phyloP scores from a whole-genome alignment of 2,797 vertebrate genomes.

The Gadopsis bispinosus region DNA sequence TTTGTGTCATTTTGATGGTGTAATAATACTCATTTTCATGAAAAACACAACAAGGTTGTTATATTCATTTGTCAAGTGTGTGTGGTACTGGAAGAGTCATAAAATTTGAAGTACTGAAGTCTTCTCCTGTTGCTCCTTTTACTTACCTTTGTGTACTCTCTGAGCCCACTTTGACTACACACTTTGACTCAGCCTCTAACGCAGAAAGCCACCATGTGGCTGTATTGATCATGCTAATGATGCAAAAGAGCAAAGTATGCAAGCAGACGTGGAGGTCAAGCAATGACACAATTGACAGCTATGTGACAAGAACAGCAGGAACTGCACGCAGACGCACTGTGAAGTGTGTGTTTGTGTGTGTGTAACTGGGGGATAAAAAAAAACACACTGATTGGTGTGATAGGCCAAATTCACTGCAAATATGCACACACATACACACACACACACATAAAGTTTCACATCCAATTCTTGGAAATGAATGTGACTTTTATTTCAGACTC shows the following conservation, averaged over 20 bases:
- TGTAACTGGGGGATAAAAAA: conserved; percentile 2
- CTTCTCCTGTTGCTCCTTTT: conserved; percentile 19
- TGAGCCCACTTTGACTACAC: conserved; percentile 21
- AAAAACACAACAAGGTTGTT: conserved; percentile 11
- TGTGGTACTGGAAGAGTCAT: neutral
- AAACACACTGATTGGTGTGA: conserved; percentile 39
- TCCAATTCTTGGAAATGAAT: conserved; percentile 45
- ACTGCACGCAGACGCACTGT: neutral
- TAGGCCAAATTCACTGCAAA: conserved; percentile 21
- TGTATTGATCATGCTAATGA: conserved; percentile 78
- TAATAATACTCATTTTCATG: conserved; percentile 27
- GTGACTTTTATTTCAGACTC: conserved; percentile 53
- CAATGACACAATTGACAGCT: conserved; percentile 64
- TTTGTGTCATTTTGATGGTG: conserved; percentile 26
- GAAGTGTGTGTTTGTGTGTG: neutral
- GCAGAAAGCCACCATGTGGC: conserved; percentile 59
- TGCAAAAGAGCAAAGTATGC: conserved; percentile 63
- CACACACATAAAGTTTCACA: conserved; percentile 14
- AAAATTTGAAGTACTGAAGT: conserved; percentile 2
- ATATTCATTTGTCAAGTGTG: conserved; percentile 1
- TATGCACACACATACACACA: neutral
- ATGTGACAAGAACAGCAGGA: conserved; percentile 43
- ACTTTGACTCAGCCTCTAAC: conserved; percentile 44
- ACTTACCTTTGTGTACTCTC: neutral
- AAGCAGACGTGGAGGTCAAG: conserved; percentile 64